A percentile compares a stretch with the other conserved stretches of the same genome.
Conservation (phyloP, 2,888 invertebrate genomes). For the Agrenia bidenticulata region DNA sequence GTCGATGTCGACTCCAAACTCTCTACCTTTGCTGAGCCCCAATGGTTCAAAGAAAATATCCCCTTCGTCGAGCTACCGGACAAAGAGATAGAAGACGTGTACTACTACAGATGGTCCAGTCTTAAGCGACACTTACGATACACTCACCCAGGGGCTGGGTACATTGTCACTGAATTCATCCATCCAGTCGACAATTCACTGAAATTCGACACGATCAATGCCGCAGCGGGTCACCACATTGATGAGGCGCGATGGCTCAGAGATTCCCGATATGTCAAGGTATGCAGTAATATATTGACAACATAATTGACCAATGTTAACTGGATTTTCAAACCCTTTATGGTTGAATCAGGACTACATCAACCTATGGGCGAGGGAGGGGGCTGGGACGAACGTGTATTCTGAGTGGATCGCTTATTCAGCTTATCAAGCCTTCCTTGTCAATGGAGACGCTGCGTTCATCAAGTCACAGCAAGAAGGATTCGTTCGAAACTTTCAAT, state of each 20-base stretch:
- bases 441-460: constrained; percentile 46
- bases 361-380: constrained; percentile 49
- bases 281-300: too few species aligned
- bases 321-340: too few species aligned
- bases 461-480: constrained; percentile 45
- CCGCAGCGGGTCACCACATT: constrained; percentile 52
- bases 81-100: constrained; percentile 46
- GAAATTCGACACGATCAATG: constrained; percentile 51
- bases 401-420: constrained; percentile 52
- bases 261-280: constrained; percentile 40
- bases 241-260: constrained; percentile 46
- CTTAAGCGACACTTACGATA: constrained; percentile 49
- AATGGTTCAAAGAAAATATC: constrained; percentile 49
- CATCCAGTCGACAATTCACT: constrained; percentile 43
- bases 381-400: constrained; percentile 41
- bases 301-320: too few species aligned
- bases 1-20: too few species aligned
- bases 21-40: constrained; percentile 42
- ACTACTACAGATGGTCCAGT: constrained; percentile 48
- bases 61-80: constrained; percentile 50
- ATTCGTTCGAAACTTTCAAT: constrained; percentile 43
- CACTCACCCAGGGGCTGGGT: constrained; percentile 45
- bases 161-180: constrained; percentile 50
- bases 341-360: constrained; percentile 52
- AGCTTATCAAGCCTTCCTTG: constrained; percentile 39